These are phyloP conservation scores for Charadrius vociferus DNA, from an alignment of 2,113 vertebrate genomes.

Conservation along the genomic window DNA sequence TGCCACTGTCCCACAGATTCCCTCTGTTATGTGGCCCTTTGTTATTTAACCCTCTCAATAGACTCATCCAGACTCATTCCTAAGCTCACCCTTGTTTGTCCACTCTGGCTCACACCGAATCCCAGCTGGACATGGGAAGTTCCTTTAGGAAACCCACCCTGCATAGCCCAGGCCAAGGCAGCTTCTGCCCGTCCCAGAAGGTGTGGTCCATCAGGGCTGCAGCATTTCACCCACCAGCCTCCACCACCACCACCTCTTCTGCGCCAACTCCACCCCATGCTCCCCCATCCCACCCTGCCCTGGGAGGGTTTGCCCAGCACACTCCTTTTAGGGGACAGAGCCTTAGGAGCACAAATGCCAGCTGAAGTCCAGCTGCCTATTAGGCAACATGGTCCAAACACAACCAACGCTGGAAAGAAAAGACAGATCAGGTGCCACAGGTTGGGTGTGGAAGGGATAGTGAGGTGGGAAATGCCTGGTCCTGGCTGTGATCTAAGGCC, in stretches of 20 bases:
- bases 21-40: not conserved
- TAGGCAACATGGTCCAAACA: not conserved
- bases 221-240: accelerated
- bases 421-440: not conserved
- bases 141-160: not conserved
- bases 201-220: not conserved
- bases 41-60: not conserved
- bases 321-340: not conserved
- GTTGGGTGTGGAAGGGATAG: not conserved
- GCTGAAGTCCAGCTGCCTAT: not conserved
- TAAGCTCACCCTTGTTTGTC: not conserved
- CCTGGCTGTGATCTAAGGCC: not conserved
- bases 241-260: not conserved
- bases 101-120: not conserved
- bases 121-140: not conserved
- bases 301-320: not conserved
- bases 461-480: not conserved
- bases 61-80: not conserved
- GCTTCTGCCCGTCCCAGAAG: not conserved
- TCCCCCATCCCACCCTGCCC: not conserved
- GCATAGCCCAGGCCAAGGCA: not conserved
- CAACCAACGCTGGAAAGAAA: accelerated
- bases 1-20: not conserved
- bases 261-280: accelerated
- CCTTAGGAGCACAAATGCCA: not conserved